Conservation (phyloP, 2,888 invertebrate genomes). For the Byasa hedistus region DNA sequence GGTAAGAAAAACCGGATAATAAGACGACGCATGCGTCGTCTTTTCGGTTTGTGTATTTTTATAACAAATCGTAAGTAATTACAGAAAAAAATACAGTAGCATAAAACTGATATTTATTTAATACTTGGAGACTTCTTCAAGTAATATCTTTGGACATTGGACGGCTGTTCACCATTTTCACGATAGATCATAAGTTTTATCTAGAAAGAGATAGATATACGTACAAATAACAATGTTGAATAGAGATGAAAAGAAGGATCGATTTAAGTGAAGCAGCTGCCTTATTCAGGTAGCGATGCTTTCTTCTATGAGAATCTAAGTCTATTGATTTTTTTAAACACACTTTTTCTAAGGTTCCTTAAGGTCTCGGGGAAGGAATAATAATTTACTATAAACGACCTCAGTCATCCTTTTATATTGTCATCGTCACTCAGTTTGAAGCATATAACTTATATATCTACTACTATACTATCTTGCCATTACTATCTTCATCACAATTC, state of each 20-base stretch:
- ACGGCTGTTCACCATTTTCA: constrained; percentile 19
- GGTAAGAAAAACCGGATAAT: too few species aligned
- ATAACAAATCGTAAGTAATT: neutral
- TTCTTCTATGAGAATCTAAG: constrained; percentile 51
- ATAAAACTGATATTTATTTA: neutral
- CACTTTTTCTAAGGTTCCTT: constrained; percentile 35
- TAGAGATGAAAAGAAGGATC: constrained; percentile 51
- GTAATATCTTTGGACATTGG: constrained; percentile 17
- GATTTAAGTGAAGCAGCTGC: constrained; percentile 71
- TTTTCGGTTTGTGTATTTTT: too few species aligned
- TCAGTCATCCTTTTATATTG: constrained; percentile 18
- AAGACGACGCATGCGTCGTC: too few species aligned
- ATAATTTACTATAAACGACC: constrained; percentile 16
- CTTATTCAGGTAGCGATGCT: constrained; percentile 61
- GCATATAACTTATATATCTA: neutral
- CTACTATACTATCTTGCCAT: too few species aligned
- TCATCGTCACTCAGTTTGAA: neutral
- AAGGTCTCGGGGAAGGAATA: constrained; percentile 17
- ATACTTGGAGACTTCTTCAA: constrained; percentile 6
- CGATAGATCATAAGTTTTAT: constrained; percentile 48
- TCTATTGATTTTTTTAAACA: constrained; percentile 52
- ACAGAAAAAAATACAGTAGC: neutral
- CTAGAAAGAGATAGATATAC: constrained; percentile 45
- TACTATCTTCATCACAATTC: too few species aligned
- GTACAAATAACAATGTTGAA: constrained; percentile 37